Evolutionary conservation across 92 coral and sea anemone genomes (phyloP), one percentile per base, ranked within the genome.

Genomic region (Pocillopora meandrina): DNA sequence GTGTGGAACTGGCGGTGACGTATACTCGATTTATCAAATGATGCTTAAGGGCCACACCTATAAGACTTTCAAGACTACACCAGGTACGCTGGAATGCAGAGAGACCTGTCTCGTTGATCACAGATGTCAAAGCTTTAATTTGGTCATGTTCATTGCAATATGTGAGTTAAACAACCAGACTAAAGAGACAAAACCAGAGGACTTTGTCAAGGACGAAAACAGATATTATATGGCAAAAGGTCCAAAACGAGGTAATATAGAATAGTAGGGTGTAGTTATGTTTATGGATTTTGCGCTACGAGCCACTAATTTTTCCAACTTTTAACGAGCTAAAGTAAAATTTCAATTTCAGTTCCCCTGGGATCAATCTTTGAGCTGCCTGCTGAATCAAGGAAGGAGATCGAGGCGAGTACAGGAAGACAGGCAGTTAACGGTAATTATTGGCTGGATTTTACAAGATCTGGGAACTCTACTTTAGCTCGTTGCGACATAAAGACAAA

Each of bases 391-490:
- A 0, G 74, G 0, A 0, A 47, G 10, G 74, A 69, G 19, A 69
- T 69, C 74, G 23, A 69, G n/a, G 74, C 74, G 42, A 69, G 75
- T 49, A 21, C 12, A 71, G 75, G 75, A 35, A 56, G 12, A 49
- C 56, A 71, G 14, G 75, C 58, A 56, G 58, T 71, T 56, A 71
- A 21, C 58, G 75, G 56, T 19, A 71, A n/a, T 36, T 71, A 71
- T 56, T 71, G 75, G 75, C 42, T 71, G 75, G 75, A 71, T 71
- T 49, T 21, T 9, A 36, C 58, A 1, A 49, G 75, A 35, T 35
- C 56, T 49, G 55, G 75, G 26, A 35, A 71, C 13, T 18, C 75
- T 56, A 49, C 4, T 36, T 31, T 71, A 16, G 75, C 26, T 36
- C 59, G 13, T 56, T 42, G 75, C 18, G 56, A 71, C 75, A 71